phyloP scores from a whole-genome alignment of 2,113 vertebrate genomes.

The Epinephelus lanceolatus region DNA sequence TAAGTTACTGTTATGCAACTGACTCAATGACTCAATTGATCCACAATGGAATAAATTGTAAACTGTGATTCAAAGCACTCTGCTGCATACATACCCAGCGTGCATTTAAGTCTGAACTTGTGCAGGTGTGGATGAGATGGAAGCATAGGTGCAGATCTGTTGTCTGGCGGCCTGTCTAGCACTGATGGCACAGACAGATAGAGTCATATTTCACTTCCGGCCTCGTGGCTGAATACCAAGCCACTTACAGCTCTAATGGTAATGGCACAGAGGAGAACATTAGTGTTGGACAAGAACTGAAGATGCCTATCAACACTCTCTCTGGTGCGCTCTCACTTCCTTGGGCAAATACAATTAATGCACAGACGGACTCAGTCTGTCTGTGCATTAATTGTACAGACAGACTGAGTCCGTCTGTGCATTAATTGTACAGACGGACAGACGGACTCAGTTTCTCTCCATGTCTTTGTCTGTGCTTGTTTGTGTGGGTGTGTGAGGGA shows the following conservation, averaged over 20 bases:
- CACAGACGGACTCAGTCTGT: constrained; percentile 32
- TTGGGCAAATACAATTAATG: constrained; percentile 68
- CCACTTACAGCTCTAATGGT: constrained; percentile 44
- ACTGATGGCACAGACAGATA: constrained; percentile 36
- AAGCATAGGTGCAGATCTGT: constrained; percentile 12
- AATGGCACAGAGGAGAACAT: constrained; percentile 60
- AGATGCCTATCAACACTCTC: constrained; percentile 66
- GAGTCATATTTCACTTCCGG: constrained; percentile 67
- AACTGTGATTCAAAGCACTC: constrained; percentile 39
- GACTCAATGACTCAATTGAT: constrained; percentile 76
- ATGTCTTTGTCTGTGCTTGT: constrained; percentile 28
- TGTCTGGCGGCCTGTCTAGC: constrained; percentile 21
- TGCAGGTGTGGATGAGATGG: constrained; percentile 36
- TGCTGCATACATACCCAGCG: not conserved
- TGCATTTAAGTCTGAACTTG: constrained; percentile 23
- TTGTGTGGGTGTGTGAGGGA: constrained; percentile 33
- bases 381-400: too few species aligned
- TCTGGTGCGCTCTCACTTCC: constrained; percentile 53
- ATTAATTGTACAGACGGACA: constrained; percentile 21
- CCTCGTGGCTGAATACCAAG: constrained; percentile 42
- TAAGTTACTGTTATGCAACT: constrained; percentile 81
- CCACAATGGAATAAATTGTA: constrained; percentile 57
- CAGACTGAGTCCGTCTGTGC: too few species aligned
- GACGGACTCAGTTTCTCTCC: constrained; percentile 31
- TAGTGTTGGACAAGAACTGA: constrained; percentile 43